A percentile compares a stretch with the other conserved stretches of the same genome.
These are phyloP conservation scores for Globia sparganii DNA, from an alignment of 2,888 invertebrate species.

Conservation along the genomic window DNA sequence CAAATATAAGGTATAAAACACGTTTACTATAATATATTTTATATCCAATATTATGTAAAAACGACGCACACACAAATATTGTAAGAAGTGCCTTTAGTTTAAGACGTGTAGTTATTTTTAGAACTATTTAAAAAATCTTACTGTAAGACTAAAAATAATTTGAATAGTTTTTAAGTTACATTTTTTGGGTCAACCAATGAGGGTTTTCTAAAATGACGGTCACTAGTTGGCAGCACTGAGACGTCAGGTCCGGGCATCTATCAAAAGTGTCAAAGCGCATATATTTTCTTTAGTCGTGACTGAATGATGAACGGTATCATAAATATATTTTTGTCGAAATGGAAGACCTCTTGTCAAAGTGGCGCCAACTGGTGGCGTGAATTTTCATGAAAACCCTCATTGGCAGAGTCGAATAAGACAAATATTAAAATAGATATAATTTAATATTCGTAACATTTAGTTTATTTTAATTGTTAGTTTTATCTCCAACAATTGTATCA, in stretches of 20 bases:
- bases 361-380: neutral
- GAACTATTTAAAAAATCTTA: conserved; percentile 64
- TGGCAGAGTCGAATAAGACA: conserved; percentile 27
- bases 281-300: neutral
- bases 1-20: conserved; percentile 43
- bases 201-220: neutral
- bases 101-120: conserved; percentile 70
- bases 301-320: neutral
- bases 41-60: conserved; percentile 62
- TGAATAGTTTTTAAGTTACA: conserved; percentile 13
- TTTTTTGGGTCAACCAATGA: conserved; percentile 7
- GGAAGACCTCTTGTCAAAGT: neutral
- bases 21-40: conserved; percentile 62
- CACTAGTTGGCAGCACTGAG: neutral
- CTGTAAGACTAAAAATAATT: conserved; percentile 43
- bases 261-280: neutral
- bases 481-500: conserved; percentile 15
- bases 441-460: conserved; percentile 27
- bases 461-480: conserved; percentile 50
- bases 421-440: neutral
- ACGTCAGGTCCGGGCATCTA: neutral
- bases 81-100: conserved; percentile 78
- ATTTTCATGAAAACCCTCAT: neutral
- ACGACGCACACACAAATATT: conserved; percentile 70
- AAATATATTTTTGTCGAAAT: neutral